These are phyloP conservation scores for Dolichopus griseipennis DNA, from an alignment of 2,888 invertebrate species.

Conservation along the genomic window DNA sequence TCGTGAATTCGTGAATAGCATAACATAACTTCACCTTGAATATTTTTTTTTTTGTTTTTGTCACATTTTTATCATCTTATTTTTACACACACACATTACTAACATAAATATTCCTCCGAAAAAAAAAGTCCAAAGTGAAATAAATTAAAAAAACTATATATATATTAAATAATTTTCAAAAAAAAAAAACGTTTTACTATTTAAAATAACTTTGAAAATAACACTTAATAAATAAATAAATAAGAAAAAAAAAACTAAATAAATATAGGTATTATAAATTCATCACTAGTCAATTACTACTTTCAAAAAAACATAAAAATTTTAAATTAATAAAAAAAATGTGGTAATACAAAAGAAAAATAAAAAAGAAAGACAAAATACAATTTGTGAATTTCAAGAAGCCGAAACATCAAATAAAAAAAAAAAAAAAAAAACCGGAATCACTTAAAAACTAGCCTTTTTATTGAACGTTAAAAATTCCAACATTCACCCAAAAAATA, in stretches of 20 bases:
- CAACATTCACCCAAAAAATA: not conserved
- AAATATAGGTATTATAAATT: not conserved
- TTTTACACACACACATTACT: not conserved
- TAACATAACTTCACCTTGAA: slow-evolving; percentile 1
- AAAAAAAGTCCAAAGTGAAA: not conserved
- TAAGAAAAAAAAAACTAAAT: not conserved
- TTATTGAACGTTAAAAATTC: not conserved
- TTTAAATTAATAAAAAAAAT: too few relatives aligned
- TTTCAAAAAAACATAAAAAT: not conserved
- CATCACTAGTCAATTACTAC: not conserved
- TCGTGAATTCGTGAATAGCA: not conserved
- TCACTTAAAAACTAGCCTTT: not conserved
- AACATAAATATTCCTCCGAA: not conserved
- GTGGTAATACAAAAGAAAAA: too few relatives aligned
- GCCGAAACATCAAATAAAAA: not conserved
- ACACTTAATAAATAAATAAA: too few relatives aligned
- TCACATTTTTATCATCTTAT: not conserved
- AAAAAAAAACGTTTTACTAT: too few relatives aligned
- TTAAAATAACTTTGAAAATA: too few relatives aligned
- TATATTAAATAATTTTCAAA: too few relatives aligned
- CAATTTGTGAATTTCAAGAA: not conserved
- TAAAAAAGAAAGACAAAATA: not conserved
- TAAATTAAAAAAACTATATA: not conserved
- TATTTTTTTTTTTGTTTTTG: not conserved
- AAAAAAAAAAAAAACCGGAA: not conserved